Conservation (phyloP, 1,140 invertebrate genomes). For the Chironomus tepperi region DNA sequence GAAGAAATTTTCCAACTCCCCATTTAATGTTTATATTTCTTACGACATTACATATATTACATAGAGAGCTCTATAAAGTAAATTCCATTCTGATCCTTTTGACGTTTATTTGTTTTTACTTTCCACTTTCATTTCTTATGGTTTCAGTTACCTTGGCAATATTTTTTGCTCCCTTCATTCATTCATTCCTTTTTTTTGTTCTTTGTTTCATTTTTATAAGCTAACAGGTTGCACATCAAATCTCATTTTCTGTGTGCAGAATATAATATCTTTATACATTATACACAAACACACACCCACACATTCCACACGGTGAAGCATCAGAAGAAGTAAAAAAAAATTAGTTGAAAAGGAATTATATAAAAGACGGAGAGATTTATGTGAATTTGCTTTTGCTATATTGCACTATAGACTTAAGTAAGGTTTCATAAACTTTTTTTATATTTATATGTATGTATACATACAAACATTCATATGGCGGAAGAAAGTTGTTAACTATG, state of each 20-base stretch:
- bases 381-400: no score
- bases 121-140: background rate
- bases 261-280: no score
- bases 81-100: slow-evolving; percentile 17
- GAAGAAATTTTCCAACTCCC: background rate
- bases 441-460: no score
- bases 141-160: background rate
- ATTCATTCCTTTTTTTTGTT: background rate
- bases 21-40: background rate
- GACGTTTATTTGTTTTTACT: slow-evolving; percentile 22
- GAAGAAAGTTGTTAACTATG: no score
- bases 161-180: background rate
- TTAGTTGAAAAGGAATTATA: no score
- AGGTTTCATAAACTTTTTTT: no score
- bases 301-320: no score
- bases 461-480: no score
- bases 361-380: no score
- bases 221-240: slow-evolving; percentile 20
- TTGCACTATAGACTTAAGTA: no score
- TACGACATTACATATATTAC: background rate
- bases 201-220: slow-evolving; percentile 5
- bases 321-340: no score
- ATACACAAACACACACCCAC: no score
- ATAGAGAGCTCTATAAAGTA: background rate
- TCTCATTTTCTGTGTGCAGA: background rate